Base-by-base conservation (phyloP, 2,888 invertebrate species). In the Scaptomyza parva region DNA sequence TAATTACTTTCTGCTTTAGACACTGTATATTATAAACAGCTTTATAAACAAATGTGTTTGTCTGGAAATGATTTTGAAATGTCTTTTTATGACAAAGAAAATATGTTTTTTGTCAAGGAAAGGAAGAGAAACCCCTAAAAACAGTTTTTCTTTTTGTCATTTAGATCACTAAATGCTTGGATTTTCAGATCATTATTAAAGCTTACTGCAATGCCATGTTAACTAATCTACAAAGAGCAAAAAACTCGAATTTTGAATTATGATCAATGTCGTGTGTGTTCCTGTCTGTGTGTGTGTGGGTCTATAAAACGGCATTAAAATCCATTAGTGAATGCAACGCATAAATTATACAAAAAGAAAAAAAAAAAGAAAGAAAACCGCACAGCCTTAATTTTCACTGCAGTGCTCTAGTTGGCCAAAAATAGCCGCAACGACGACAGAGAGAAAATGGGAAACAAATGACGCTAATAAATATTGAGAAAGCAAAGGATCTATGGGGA, bases 301-400 rank as follows among this genome's bases (percentile, higher is more conserved):
- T 63, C 76, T 78, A 81, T 84, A 70, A 76, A 69, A 53, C 67
- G 72, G 77, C 83, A 77, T 85, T 82, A 79, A 75, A 82, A 82
- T 75, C 85, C 85, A 85, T 82, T 82, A 82, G 81, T 58, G 59
- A 85, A 75, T 72, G 72, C 61, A 69, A 43, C 65, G 75, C 81
- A 77, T 81, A 78, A 76, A 81, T 78, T 73, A 35, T 35, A 17
- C n/a, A 35, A 12, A 26, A 3, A 3, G 1, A 26, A 30, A 35
- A 7, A 35, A 7, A 17, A 78, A 70, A 78, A 26, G 12, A 35
- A 7, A 35, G 2, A 17, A 78, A 70, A 78, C 73, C 78, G 62
- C 76, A 73, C 45, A 68, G 79, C 76, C 83, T 79, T 74, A 82
- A 78, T 78, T 78, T 78, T 40, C 60, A 35, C 58, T 47, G n/a